A percentile compares a stretch with the other conserved stretches of the same genome.
Evolutionary conservation across 37 sponge, comb jelly and placozoan species (phyloP).

Genomic region (Ephydatia muelleri): DNA sequence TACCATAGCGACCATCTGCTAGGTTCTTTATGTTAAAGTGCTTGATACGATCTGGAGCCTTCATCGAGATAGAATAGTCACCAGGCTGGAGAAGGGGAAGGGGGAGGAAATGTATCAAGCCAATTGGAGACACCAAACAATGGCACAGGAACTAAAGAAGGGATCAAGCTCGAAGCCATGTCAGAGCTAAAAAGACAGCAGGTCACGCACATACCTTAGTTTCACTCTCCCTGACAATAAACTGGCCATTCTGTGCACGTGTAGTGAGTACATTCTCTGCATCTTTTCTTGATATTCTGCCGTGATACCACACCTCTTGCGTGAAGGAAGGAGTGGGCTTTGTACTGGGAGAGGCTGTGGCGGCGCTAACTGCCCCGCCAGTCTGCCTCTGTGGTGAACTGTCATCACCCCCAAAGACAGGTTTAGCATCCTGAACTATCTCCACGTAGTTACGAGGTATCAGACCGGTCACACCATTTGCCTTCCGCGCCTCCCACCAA

Average conservation of each 20-base stretch:
- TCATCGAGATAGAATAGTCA: conserved; percentile 93
- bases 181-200: not conserved
- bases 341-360: not conserved
- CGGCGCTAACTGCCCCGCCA: not conserved
- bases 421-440: conserved; percentile 56
- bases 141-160: not conserved
- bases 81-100: conserved; percentile 68
- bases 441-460: conserved; percentile 90
- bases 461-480: conserved; percentile 64
- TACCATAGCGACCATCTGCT: conserved; percentile 74
- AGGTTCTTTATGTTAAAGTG: conserved; percentile 90
- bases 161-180: not conserved
- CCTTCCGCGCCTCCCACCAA: conserved; percentile 89
- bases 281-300: conserved; percentile 71
- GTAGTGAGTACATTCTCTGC: conserved; percentile 66
- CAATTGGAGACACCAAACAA: not conserved
- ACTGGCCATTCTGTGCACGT: conserved; percentile 79
- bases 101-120: too few species aligned
- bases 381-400: not conserved
- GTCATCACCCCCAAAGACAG: conserved; percentile 31
- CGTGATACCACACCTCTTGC: conserved; percentile 80
- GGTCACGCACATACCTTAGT: conserved; percentile 63
- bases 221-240: conserved; percentile 88
- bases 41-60: conserved; percentile 89
- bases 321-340: conserved; percentile 47